phyloP scores from a whole-genome alignment of 2,113 vertebrate species.

The Grantiella picta region DNA sequence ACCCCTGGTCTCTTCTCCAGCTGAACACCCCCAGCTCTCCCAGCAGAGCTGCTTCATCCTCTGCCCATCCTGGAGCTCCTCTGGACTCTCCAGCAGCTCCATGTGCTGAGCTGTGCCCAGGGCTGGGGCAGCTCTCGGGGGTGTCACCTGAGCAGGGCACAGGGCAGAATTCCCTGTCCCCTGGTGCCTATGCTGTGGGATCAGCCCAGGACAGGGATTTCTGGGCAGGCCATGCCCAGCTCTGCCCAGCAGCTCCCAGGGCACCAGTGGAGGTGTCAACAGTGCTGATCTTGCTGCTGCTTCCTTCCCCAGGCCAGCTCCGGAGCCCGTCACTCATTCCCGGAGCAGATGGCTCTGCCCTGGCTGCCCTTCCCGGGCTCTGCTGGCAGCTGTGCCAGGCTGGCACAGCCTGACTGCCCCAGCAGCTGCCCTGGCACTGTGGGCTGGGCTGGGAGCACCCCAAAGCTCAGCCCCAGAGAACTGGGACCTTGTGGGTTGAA shows the following conservation, averaged over 20 bases:
- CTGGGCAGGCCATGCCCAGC: neutral
- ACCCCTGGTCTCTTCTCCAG: neutral
- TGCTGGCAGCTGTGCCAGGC: neutral
- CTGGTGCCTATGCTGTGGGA: neutral
- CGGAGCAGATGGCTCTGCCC: constrained; percentile 14
- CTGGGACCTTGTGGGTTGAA: neutral
- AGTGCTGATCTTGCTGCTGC: neutral
- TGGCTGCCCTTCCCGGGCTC: neutral
- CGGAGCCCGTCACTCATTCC: neutral
- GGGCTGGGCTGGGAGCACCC: constrained; percentile 16
- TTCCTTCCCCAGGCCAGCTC: neutral
- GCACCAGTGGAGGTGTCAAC: neutral
- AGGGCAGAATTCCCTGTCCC: neutral
- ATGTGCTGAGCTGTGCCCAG: neutral
- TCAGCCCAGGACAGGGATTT: neutral
- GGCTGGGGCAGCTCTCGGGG: neutral
- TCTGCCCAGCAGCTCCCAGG: neutral
- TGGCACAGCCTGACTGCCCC: constrained; percentile 64
- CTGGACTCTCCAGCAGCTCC: neutral
- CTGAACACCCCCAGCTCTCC: neutral
- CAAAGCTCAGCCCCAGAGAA: neutral
- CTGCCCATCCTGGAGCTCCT: neutral
- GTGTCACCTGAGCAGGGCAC: neutral
- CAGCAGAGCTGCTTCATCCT: neutral
- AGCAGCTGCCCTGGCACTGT: constrained; percentile 63